A percentile compares a stretch with the other conserved stretches of the same genome.
Evolutionary conservation across 1,140 invertebrate species (phyloP).

Genomic region (Drosophila lacertosa): DNA sequence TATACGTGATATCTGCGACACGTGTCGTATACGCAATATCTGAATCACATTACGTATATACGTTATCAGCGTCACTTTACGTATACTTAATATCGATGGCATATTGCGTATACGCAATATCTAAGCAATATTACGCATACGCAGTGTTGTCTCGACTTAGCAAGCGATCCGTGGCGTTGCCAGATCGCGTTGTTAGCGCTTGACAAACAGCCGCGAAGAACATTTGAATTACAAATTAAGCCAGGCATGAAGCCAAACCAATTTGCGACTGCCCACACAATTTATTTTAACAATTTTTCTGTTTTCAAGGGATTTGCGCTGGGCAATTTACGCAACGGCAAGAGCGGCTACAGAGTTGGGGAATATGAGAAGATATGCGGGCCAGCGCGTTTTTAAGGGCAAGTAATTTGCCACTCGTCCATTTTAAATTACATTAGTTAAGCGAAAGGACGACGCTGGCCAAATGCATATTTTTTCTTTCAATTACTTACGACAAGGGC

Average conservation of each 20-base stretch:
- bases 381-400: conserved; percentile 51
- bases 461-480: conserved; percentile 79
- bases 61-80: too few species aligned
- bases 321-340: conserved; percentile 57
- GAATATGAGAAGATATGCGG: conserved; percentile 22
- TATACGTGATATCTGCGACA: too few species aligned
- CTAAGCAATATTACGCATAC: neutral
- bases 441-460: conserved; percentile 53
- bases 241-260: conserved; percentile 61
- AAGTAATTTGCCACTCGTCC: conserved; percentile 80
- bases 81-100: too few species aligned
- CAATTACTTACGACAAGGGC: conserved; percentile 59
- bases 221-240: conserved; percentile 79
- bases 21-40: too few species aligned
- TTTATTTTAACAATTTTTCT: conserved; percentile 74
- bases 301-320: conserved; percentile 67
- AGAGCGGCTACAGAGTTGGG: conserved; percentile 4
- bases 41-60: too few species aligned
- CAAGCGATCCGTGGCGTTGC: conserved; percentile 23
- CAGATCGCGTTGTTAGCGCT: conserved; percentile 47
- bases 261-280: conserved; percentile 71
- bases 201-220: conserved; percentile 42
- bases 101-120: neutral
- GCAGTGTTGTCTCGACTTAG: neutral
- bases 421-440: conserved; percentile 80